Percentiles rank a stretch among this genome's conserved stretches.
These are phyloP conservation scores for Urophycis tenuis DNA, from an alignment of 2,797 vertebrate genomes.

Conservation along the genomic window DNA sequence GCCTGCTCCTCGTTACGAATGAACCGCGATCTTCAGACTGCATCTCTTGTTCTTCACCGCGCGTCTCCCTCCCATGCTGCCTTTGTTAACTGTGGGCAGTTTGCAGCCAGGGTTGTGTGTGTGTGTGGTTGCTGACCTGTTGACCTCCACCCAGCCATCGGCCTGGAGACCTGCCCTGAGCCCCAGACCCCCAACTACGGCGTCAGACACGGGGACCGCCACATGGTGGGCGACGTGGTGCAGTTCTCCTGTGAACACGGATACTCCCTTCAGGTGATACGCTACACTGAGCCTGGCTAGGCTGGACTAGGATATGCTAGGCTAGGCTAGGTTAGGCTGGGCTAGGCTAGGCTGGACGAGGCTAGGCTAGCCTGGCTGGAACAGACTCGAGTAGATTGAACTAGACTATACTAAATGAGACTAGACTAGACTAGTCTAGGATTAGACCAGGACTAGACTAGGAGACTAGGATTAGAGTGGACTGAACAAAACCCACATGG, in stretches of 20 bases:
- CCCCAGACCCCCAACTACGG: constrained; percentile 87
- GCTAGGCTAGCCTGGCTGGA: no score
- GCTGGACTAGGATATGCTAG: no score
- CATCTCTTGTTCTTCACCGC: neutral
- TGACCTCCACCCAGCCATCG: constrained; percentile 80
- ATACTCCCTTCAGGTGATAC: constrained; percentile 90
- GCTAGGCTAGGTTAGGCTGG: no score
- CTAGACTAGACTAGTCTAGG: neutral
- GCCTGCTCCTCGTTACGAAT: neutral
- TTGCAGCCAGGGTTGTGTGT: neutral
- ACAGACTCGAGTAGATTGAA: no score
- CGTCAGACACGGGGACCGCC: constrained; percentile 86
- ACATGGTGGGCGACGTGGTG: constrained; percentile 92
- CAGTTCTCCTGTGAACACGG: constrained; percentile 97
- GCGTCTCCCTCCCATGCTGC: neutral
- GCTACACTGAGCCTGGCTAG: no score
- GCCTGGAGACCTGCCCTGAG: constrained; percentile 97
- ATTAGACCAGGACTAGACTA: neutral
- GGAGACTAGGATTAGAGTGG: neutral
- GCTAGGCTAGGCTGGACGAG: no score
- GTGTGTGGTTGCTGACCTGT: no score
- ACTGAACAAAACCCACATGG: constrained; percentile 84
- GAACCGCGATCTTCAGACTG: no score
- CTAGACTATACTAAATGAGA: no score
- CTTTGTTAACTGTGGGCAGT: neutral